Evolutionary conservation across 2,888 invertebrate species (phyloP).

Genomic region (Ophion obscuratus): DNA sequence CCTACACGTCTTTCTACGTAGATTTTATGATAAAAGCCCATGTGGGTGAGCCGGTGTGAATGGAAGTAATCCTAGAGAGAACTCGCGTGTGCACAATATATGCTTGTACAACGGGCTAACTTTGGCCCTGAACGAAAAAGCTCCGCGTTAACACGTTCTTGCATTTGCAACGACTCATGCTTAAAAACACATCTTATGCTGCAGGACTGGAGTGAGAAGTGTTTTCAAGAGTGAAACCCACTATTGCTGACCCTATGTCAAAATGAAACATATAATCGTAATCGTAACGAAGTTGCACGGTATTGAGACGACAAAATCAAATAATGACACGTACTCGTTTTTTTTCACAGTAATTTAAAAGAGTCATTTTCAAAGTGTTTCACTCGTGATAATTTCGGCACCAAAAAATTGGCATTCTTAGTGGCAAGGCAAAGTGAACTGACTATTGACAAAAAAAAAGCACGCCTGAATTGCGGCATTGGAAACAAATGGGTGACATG

Average conservation of each 20-base stretch:
- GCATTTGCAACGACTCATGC: not conserved
- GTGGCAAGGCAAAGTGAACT: too few relatives aligned
- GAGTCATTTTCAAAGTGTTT: too few relatives aligned
- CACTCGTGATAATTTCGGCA: too few relatives aligned
- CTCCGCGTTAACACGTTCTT: constrained; percentile 1
- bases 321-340: not conserved
- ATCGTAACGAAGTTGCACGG: not conserved
- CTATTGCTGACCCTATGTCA: too few relatives aligned
- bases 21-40: constrained; percentile 17
- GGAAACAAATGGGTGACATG: not conserved
- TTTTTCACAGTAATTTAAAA: too few relatives aligned
- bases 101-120: constrained; percentile 7
- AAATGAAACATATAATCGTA: not conserved
- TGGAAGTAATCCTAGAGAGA: constrained; percentile 36
- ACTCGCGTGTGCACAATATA: not conserved
- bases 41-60: constrained; percentile 6
- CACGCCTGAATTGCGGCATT: not conserved
- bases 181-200: not conserved
- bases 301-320: not conserved
- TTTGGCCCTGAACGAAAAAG: constrained; percentile 18
- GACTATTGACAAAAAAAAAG: too few relatives aligned
- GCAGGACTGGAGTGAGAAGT: not conserved
- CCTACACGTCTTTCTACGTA: constrained; percentile 15
- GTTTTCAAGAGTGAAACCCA: not conserved
- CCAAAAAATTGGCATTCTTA: too few relatives aligned